A percentile compares a stretch with the other conserved stretches of the same genome.
Evolutionary conservation across 2,113 vertebrate species (phyloP).

Genomic region (Syrrhaptes paradoxus): DNA sequence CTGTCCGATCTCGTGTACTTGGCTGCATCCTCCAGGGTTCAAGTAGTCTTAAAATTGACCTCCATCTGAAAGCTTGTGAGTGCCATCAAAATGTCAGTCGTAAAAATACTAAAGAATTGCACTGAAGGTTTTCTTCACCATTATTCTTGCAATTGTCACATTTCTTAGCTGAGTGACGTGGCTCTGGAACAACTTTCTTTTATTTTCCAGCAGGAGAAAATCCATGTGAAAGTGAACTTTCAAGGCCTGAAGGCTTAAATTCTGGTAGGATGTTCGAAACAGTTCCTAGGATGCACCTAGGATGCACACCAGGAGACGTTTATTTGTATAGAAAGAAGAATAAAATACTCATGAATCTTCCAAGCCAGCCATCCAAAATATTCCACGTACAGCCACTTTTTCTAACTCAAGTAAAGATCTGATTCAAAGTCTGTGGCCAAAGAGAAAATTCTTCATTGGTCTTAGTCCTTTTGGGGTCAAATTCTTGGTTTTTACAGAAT

Average conservation of each 20-base stretch:
- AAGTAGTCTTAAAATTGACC: background rate
- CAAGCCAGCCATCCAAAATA: background rate
- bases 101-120: background rate
- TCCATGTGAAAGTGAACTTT: background rate
- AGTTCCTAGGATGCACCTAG: background rate
- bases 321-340: background rate
- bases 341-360: background rate
- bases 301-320: background rate
- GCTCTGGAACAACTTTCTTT: background rate
- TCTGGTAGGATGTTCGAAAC: background rate
- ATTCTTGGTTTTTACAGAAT: background rate
- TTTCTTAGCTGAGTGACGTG: background rate
- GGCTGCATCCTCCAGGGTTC: background rate
- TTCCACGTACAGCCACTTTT: background rate
- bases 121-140: background rate
- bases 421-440: background rate
- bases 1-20: background rate
- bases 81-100: background rate
- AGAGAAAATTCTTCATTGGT: background rate
- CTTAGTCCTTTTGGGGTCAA: background rate
- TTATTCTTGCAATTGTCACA: background rate
- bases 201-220: background rate
- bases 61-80: background rate
- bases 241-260: background rate
- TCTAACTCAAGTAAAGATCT: background rate